These are phyloP conservation scores for Eulithis prunata DNA, from an alignment of 2,888 invertebrate genomes.

Conservation along the genomic window DNA sequence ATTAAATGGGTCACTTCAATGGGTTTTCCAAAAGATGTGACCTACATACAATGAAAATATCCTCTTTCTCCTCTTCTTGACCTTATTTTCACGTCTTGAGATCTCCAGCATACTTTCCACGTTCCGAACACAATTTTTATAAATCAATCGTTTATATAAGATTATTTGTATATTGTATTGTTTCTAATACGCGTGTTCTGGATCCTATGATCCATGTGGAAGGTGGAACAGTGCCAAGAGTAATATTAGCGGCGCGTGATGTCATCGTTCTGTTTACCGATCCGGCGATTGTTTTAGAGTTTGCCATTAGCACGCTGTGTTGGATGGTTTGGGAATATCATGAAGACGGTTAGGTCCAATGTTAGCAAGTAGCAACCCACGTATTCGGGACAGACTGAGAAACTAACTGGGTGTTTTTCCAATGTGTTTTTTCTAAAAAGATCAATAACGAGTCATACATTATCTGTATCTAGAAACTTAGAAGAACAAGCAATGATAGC, in stretches of 20 bases:
- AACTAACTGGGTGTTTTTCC: too few species aligned
- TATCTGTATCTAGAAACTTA: not conserved
- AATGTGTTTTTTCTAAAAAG: too few species aligned
- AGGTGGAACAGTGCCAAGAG: slow-evolving; percentile 73
- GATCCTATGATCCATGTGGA: slow-evolving; percentile 58
- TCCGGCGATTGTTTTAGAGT: slow-evolving; percentile 23
- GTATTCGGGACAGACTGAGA: too few species aligned
- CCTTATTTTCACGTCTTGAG: too few species aligned
- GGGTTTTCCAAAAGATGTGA: too few species aligned
- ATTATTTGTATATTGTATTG: slow-evolving; percentile 11
- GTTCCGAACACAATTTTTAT: too few species aligned
- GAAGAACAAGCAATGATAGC: slow-evolving; percentile 12
- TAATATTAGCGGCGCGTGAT: slow-evolving; percentile 77
- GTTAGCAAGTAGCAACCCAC: too few species aligned
- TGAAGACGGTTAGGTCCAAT: not conserved
- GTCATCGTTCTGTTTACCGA: slow-evolving; percentile 73
- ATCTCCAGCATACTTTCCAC: too few species aligned
- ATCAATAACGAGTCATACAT: slow-evolving; percentile 3
- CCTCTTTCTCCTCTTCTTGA: too few species aligned
- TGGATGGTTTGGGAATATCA: not conserved
- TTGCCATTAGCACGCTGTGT: slow-evolving; percentile 4
- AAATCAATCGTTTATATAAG: too few species aligned
- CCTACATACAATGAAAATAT: too few species aligned
- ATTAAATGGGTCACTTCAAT: too few species aligned
- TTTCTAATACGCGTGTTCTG: slow-evolving; percentile 15